A percentile compares a stretch with the other conserved stretches of the same genome.
phyloP scores from a whole-genome alignment of 2,797 vertebrate species.

The Epinephelus coioides region DNA sequence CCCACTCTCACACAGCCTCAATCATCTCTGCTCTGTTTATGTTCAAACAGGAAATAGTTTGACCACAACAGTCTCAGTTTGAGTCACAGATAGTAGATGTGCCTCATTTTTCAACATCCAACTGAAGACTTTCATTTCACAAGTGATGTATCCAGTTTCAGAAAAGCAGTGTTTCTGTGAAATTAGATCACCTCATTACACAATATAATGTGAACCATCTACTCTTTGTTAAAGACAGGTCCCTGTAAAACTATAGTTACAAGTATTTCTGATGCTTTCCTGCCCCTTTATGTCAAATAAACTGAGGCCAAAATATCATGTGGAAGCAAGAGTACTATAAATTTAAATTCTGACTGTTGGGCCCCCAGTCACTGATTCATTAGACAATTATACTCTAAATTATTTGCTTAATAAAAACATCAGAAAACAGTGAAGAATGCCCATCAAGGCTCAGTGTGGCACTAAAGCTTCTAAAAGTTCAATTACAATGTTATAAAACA shows the following conservation, averaged over 20 bases:
- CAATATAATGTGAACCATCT: background rate
- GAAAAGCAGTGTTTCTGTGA: background rate
- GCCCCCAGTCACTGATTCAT: background rate
- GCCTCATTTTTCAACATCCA: background rate
- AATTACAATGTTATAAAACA: background rate
- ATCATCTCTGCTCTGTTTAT: slow-evolving; percentile 9
- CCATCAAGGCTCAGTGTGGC: too few species aligned
- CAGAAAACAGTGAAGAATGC: background rate
- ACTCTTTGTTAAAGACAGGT: background rate
- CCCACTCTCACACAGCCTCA: background rate
- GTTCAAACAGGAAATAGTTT: slow-evolving; percentile 38
- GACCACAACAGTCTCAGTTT: slow-evolving; percentile 23
- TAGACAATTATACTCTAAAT: background rate
- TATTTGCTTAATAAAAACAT: background rate
- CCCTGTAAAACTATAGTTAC: background rate
- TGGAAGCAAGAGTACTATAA: too few species aligned
- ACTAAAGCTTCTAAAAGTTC: too few species aligned
- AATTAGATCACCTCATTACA: background rate
- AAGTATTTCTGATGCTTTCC: background rate
- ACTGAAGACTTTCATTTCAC: too few species aligned
- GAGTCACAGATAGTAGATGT: background rate
- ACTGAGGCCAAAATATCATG: too few species aligned
- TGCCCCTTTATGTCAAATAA: too few species aligned
- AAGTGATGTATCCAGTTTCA: background rate
- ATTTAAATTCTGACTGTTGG: background rate